Base-by-base conservation (phyloP, 2,888 invertebrate species). In the Yponomeuta cagnagella region DNA sequence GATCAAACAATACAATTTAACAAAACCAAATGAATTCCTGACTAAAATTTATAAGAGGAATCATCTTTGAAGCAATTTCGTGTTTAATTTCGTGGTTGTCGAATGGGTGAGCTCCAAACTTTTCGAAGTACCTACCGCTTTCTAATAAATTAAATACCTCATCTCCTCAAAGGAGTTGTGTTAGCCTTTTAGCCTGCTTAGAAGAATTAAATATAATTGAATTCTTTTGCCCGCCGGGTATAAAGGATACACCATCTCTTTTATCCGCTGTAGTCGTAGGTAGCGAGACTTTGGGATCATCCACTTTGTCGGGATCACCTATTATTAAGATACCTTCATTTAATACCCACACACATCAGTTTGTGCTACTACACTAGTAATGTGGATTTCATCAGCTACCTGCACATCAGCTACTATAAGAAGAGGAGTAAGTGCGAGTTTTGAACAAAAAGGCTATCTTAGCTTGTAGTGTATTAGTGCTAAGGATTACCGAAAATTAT, bases 101-200 rank as follows among this genome's bases (percentile, higher is more conserved):
- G 52, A 58, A 58, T 15, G 52, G 52, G 52, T 58, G 52, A 58
- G 15, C 52, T 58, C 15, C 52, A 58, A 58, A 58, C 52, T 58
- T 58, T 58, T 58, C 52, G 15, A 58, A 58, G 52, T 58, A 65
- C 65, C 80, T 58, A 65, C 65, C 80, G 79, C 80, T 81, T 70
- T 80, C 82, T 82, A 83, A 86, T 87, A 84, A 69, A 86, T 86
- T 86, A 87, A 87, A 87, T 86, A 85, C 81, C 82, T 80, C 80
- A 80, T 82, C 81, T 84, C 81, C 84, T 85, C 86, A 87, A 87
- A 86, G 86, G 85, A 85, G 84, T 85, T 82, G 81, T 83, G 85
- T 85, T 86, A 86, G 87, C 87, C 86, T 84, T 87, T 89, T 88
- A 89, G 89, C 88, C 87, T 87, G 76, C 82, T 84, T 86, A 87